These are phyloP conservation scores for Agriopis marginaria DNA, from an alignment of 2,888 invertebrate species.

Conservation along the genomic window DNA sequence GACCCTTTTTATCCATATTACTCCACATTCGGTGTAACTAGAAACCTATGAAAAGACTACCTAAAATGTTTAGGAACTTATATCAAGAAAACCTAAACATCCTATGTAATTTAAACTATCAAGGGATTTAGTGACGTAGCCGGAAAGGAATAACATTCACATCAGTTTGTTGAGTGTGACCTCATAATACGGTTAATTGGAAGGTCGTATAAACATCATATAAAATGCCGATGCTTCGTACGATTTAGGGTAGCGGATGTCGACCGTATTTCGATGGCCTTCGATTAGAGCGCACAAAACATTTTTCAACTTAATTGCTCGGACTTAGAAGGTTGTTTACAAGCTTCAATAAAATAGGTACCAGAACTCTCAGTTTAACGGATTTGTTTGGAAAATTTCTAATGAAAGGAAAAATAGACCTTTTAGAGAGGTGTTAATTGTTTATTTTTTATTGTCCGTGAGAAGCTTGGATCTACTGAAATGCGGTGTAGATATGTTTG, in stretches of 20 bases:
- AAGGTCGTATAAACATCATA: slow-evolving; percentile 28
- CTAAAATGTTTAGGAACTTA: slow-evolving; percentile 26
- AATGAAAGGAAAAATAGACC: slow-evolving; percentile 6
- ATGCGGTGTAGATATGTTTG: no score
- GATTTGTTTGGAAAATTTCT: slow-evolving; percentile 15
- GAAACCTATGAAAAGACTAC: slow-evolving; percentile 33
- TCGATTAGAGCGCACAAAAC: slow-evolving; percentile 59
- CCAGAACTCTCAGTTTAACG: slow-evolving; percentile 17
- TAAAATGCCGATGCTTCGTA: slow-evolving; percentile 34
- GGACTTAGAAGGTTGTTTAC: slow-evolving; percentile 52
- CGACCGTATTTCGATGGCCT: slow-evolving; percentile 49
- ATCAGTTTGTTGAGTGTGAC: slow-evolving; percentile 3
- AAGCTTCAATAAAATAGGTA: slow-evolving; percentile 32
- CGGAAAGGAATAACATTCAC: slow-evolving; percentile 14
- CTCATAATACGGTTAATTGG: slow-evolving; percentile 18
- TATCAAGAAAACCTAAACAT: slow-evolving; percentile 12
- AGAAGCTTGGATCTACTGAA: no score
- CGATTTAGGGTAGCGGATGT: slow-evolving; percentile 35
- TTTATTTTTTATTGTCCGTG: neutral
- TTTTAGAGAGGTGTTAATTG: slow-evolving; percentile 19
- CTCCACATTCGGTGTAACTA: slow-evolving; percentile 32
- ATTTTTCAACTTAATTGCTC: slow-evolving; percentile 67
- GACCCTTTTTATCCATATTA: slow-evolving; percentile 33
- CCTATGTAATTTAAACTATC: neutral
- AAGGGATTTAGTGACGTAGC: neutral